Conservation (phyloP, 2,797 vertebrate genomes). For the Gymnocypris eckloni region DNA sequence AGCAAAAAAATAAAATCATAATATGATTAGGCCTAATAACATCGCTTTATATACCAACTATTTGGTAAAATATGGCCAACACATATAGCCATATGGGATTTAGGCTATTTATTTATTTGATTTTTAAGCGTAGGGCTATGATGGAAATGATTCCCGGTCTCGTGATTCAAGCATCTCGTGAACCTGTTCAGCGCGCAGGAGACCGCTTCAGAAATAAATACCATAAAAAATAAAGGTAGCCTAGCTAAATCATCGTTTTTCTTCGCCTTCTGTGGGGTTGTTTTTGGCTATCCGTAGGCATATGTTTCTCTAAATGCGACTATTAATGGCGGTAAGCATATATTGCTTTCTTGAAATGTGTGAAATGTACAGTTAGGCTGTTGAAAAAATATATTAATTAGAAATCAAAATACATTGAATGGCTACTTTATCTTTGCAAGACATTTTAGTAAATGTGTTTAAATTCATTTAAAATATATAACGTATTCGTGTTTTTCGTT, state of each 20-base stretch:
- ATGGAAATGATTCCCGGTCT: no score
- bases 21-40: background rate
- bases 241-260: background rate
- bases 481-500: background rate
- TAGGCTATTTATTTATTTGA: background rate
- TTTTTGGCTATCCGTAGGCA: background rate
- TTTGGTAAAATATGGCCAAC: background rate
- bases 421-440: background rate
- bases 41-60: background rate
- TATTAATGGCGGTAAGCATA: background rate
- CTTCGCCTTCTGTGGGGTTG: background rate
- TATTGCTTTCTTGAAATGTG: background rate
- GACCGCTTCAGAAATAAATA: background rate
- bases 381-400: background rate
- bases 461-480: background rate
- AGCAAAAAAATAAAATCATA: background rate
- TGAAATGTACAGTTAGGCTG: background rate
- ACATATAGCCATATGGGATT: background rate
- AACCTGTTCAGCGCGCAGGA: background rate
- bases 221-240: background rate
- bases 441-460: background rate
- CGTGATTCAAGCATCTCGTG: background rate
- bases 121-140: background rate
- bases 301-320: background rate
- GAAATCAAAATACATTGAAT: background rate